Percentiles rank a stretch among this genome's conserved stretches.
These are phyloP conservation scores for Styela plicata DNA, from an alignment of 23 tunicate genomes.

Conservation along the genomic window DNA sequence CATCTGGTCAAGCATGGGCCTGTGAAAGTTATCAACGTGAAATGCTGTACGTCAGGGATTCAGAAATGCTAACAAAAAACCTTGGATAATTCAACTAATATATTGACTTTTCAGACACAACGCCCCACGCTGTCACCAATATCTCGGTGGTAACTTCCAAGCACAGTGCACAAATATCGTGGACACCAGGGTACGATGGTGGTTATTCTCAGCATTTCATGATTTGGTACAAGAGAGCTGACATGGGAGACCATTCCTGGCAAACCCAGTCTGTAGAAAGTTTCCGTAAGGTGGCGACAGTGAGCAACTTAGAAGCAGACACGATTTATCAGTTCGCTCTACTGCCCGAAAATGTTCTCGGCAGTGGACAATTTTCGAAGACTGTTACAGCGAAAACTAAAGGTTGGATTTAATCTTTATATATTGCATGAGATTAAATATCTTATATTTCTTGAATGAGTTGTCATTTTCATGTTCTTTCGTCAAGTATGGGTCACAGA, in stretches of 20 bases:
- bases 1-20: no score
- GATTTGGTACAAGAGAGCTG: slow-evolving; percentile 76
- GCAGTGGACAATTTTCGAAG: slow-evolving; percentile 73
- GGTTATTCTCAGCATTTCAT: slow-evolving; percentile 74
- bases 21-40: no score
- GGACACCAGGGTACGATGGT: slow-evolving; percentile 90
- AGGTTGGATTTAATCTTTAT: no score
- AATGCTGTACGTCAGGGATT: no score
- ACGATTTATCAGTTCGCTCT: slow-evolving; percentile 81
- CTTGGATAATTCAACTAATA: no score
- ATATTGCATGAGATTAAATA: no score
- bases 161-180: slow-evolving; percentile 44
- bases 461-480: no score
- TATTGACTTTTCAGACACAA: no score
- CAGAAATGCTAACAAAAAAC: no score
- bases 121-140: slow-evolving; percentile 63
- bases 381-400: slow-evolving; percentile 57
- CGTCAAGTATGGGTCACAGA: no score
- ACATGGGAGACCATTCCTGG: slow-evolving; percentile 77
- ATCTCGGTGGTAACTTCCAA: slow-evolving; percentile 49
- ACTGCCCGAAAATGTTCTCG: slow-evolving; percentile 70
- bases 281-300: slow-evolving; percentile 52
- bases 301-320: slow-evolving; percentile 61
- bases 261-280: slow-evolving; percentile 40
- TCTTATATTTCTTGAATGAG: no score